Conservation (phyloP, 2,888 invertebrate species). For the Quadriops clusia region DNA sequence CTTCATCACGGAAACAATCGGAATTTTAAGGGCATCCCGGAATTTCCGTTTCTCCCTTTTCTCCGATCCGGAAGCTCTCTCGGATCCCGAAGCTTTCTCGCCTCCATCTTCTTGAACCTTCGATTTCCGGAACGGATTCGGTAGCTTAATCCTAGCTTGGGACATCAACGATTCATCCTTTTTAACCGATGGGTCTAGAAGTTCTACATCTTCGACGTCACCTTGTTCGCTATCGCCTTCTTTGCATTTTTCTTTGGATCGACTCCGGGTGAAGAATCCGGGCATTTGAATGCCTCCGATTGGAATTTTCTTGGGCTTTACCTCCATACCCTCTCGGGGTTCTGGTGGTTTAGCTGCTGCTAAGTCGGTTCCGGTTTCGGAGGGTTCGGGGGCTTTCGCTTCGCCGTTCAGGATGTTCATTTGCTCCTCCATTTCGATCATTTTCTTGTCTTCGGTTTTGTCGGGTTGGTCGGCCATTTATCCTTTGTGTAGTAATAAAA, state of each 20-base stretch:
- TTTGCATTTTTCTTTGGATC: slow-evolving; percentile 62
- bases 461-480: no score
- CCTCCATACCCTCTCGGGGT: slow-evolving; percentile 58
- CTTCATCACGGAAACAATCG: slow-evolving; percentile 43
- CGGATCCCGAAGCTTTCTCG: slow-evolving; percentile 9
- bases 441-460: slow-evolving; percentile 53
- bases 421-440: slow-evolving; percentile 53
- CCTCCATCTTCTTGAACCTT: slow-evolving; percentile 26
- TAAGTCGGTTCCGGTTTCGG: slow-evolving; percentile 37
- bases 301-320: slow-evolving; percentile 70
- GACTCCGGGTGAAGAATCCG: slow-evolving; percentile 68
- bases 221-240: slow-evolving; percentile 36
- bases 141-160: slow-evolving; percentile 37
- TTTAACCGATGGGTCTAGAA: slow-evolving; percentile 26
- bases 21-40: slow-evolving; percentile 49
- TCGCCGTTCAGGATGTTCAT: slow-evolving; percentile 51
- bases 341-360: slow-evolving; percentile 44
- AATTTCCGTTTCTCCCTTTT: slow-evolving; percentile 39
- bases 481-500: no score
- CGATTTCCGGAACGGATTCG: slow-evolving; percentile 45
- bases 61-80: no score
- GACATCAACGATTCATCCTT: slow-evolving; percentile 30
- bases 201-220: slow-evolving; percentile 33
- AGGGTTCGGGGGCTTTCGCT: slow-evolving; percentile 42
- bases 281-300: slow-evolving; percentile 84